Conservation (phyloP, 2,797 vertebrate species). For the Perodicticus potto region DNA sequence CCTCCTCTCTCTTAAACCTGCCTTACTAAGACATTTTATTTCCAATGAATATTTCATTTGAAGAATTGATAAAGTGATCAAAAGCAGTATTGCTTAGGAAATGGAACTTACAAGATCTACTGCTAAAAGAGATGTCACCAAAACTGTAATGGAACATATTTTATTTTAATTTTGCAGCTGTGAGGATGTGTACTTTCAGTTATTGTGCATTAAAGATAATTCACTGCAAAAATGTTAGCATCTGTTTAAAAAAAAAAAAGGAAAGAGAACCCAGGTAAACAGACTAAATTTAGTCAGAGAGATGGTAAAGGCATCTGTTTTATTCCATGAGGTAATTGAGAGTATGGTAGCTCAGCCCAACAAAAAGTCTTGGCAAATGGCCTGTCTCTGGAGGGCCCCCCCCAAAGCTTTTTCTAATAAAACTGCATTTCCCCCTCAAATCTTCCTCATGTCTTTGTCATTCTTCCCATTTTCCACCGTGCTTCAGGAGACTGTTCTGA, state of each 20-base stretch:
- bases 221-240: constrained; percentile 60
- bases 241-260: neutral
- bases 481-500: neutral
- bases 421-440: neutral
- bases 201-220: constrained; percentile 56
- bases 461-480: neutral
- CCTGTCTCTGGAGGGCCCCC: neutral
- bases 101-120: constrained; percentile 59
- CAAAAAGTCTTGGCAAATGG: constrained; percentile 2
- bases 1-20: constrained; percentile 61
- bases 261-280: constrained; percentile 41
- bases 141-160: constrained; percentile 68
- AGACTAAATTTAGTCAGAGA: constrained; percentile 65
- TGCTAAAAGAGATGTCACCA: constrained; percentile 59
- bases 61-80: constrained; percentile 64
- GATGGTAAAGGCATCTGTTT: constrained; percentile 52
- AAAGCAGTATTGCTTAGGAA: constrained; percentile 66
- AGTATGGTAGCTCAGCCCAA: neutral
- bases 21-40: constrained; percentile 63
- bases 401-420: neutral
- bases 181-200: constrained; percentile 56
- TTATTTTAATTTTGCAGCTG: constrained; percentile 70
- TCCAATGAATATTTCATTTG: constrained; percentile 69
- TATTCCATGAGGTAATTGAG: constrained; percentile 38
- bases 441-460: neutral